A percentile compares a stretch with the other conserved stretches of the same genome.
These are phyloP conservation scores for Pyrgilauda ruficollis DNA, from an alignment of 2,113 vertebrate species.

Conservation along the genomic window DNA sequence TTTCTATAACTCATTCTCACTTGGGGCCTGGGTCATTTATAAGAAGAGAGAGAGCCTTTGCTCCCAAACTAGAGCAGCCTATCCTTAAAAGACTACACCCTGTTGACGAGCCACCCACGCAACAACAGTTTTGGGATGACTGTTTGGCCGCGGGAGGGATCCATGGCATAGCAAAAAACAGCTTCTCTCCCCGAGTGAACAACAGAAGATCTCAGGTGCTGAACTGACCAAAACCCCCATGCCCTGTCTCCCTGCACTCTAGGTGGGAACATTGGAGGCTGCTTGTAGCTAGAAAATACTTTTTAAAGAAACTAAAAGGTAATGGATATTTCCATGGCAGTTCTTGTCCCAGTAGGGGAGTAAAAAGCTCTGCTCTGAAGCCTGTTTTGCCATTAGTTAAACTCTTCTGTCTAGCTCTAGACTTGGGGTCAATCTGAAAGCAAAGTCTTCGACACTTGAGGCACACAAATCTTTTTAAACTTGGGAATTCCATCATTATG, in stretches of 20 bases:
- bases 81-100: too few species aligned
- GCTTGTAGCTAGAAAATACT: background rate
- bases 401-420: background rate
- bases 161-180: accelerated
- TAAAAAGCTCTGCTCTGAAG: background rate
- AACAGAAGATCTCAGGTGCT: accelerated
- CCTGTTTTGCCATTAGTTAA: background rate
- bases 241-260: background rate
- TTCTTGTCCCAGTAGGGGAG: background rate
- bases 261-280: background rate
- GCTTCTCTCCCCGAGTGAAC: too few species aligned
- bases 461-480: background rate
- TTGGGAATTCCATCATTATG: background rate
- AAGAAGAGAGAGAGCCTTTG: background rate
- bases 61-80: background rate
- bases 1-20: background rate
- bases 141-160: background rate
- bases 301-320: background rate
- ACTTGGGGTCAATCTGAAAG: background rate
- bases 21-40: background rate
- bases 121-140: background rate
- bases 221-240: too few species aligned
- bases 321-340: background rate
- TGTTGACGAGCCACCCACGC: accelerated
- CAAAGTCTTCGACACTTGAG: background rate